Conservation (phyloP, 2,797 vertebrate species). For the Sebastes vulpes region DNA sequence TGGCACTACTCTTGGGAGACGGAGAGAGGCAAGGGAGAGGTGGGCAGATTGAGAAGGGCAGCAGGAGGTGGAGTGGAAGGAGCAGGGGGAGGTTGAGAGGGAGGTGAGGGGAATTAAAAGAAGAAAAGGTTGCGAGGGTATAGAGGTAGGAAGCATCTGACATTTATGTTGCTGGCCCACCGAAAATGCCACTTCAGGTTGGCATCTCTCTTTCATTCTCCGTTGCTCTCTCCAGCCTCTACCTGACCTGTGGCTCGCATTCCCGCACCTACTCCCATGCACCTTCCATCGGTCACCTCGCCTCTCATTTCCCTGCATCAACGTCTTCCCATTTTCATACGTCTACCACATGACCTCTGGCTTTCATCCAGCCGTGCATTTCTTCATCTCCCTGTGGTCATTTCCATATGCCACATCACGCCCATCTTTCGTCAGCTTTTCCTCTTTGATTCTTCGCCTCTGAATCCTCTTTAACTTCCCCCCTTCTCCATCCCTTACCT, state of each 20-base stretch:
- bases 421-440: slow-evolving; percentile 59
- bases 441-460: slow-evolving; percentile 63
- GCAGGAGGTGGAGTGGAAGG: slow-evolving; percentile 70
- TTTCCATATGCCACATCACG: slow-evolving; percentile 69
- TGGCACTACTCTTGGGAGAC: slow-evolving; percentile 65
- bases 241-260: slow-evolving; percentile 31
- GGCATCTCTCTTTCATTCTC: slow-evolving; percentile 69
- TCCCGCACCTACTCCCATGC: too few species aligned
- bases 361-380: slow-evolving; percentile 55
- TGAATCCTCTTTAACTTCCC: slow-evolving; percentile 46
- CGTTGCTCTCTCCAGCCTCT: slow-evolving; percentile 22
- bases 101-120: slow-evolving; percentile 70
- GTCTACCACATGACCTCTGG: slow-evolving; percentile 55
- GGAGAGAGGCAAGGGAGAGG: slow-evolving; percentile 40
- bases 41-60: slow-evolving; percentile 66
- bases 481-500: slow-evolving; percentile 26
- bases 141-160: slow-evolving; percentile 66
- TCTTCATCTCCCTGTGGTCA: slow-evolving; percentile 51
- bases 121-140: slow-evolving; percentile 78
- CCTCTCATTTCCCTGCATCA: slow-evolving; percentile 45
- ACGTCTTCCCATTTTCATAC: slow-evolving; percentile 47
- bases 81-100: slow-evolving; percentile 63
- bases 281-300: slow-evolving; percentile 27
- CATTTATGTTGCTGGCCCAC: slow-evolving; percentile 72
- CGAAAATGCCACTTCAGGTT: slow-evolving; percentile 76